Conservation (phyloP, 2,113 vertebrate genomes). For the Chauna torquata region DNA sequence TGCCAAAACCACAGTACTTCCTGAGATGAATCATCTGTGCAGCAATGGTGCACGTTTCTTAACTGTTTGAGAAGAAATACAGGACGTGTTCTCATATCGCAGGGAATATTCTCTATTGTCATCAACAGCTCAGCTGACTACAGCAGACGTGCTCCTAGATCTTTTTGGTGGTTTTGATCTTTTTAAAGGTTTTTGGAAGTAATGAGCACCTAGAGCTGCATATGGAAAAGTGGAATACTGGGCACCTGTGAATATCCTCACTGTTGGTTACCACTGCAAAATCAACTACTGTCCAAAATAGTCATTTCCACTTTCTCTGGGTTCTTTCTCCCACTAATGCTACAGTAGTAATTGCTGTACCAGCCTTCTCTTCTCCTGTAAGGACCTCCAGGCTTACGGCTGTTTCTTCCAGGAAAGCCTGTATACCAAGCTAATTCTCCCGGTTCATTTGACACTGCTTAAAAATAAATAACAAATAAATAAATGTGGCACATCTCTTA, state of each 20-base stretch:
- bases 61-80: background rate
- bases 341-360: background rate
- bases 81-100: background rate
- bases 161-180: background rate
- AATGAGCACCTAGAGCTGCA: background rate
- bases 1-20: background rate
- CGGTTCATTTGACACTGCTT: background rate
- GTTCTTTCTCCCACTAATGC: background rate
- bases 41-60: background rate
- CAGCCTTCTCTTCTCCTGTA: background rate
- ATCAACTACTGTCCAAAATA: background rate
- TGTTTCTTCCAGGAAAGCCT: background rate
- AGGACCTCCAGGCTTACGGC: background rate
- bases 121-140: background rate
- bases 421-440: background rate
- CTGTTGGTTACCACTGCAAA: background rate
- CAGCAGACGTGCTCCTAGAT: background rate
- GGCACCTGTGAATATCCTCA: background rate
- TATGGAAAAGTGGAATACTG: background rate
- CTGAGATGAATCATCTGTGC: background rate
- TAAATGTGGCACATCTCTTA: background rate
- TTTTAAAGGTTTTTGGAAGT: background rate
- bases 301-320: background rate
- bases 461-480: background rate
- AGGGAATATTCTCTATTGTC: background rate